phyloP scores from a whole-genome alignment of 1,140 invertebrate genomes.

The Trissolcus basalis region DNA sequence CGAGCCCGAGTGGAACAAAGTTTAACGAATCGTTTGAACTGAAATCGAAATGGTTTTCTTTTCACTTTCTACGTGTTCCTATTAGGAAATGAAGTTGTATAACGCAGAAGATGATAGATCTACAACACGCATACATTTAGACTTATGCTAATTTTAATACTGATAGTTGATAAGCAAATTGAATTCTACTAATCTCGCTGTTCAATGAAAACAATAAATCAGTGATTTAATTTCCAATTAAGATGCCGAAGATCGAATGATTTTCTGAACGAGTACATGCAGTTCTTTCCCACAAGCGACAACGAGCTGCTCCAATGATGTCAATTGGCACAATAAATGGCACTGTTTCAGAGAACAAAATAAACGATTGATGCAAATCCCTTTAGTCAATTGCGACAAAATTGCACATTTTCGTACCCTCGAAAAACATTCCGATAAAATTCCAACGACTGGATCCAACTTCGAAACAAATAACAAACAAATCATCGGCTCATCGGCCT shows the following conservation, averaged over 20 bases:
- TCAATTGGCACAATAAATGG: conserved; percentile 18
- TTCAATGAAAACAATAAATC: conserved; percentile 1
- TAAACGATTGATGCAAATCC: conserved; percentile 12
- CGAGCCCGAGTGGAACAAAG: conserved; percentile 36
- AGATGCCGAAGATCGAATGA: not conserved
- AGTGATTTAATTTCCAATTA: too few relatives aligned
- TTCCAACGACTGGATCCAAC: too few relatives aligned
- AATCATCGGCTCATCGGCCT: too few relatives aligned
- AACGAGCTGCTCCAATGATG: conserved; percentile 12
- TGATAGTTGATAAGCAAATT: conserved; percentile 13
- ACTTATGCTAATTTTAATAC: conserved; percentile 14
- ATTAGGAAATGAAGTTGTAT: conserved; percentile 40
- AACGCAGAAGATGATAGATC: conserved; percentile 30
- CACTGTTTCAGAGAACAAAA: conserved; percentile 7
- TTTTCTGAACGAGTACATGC: conserved; percentile 4
- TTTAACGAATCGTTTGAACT: conserved; percentile 23
- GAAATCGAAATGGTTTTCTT: conserved; percentile 34
- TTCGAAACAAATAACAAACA: conserved; percentile 47
- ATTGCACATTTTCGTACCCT: not conserved
- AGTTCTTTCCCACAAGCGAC: conserved; percentile 24
- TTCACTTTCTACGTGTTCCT: conserved; percentile 40
- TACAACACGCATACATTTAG: conserved; percentile 19
- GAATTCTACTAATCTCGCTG: conserved; percentile 1
- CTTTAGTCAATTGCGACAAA: not conserved
- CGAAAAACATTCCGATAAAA: conserved; percentile 23